Conservation (phyloP, 2,797 vertebrate species). For the Nyctalus aviator region DNA sequence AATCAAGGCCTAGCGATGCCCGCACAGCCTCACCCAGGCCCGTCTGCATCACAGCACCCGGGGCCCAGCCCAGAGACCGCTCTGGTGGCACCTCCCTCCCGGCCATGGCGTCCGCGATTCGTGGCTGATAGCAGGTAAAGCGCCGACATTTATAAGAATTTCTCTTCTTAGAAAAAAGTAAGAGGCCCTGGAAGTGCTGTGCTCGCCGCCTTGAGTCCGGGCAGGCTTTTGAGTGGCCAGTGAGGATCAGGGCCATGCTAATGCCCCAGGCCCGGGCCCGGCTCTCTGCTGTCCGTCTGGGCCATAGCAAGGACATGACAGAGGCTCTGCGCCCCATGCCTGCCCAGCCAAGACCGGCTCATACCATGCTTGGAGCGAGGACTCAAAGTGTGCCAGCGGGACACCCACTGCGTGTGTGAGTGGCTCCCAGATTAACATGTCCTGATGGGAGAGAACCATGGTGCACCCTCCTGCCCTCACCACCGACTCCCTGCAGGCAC, state of each 20-base stretch:
- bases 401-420: no score
- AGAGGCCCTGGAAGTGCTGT: not conserved
- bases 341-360: not conserved
- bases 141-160: not conserved
- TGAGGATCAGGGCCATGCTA: not conserved
- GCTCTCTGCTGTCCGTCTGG: not conserved
- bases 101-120: not conserved
- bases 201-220: not conserved
- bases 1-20: not conserved
- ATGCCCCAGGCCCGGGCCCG: not conserved
- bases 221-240: not conserved
- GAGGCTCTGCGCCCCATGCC: not conserved
- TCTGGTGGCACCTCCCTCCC: not conserved
- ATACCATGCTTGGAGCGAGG: not conserved
- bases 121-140: not conserved
- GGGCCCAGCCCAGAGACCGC: not conserved
- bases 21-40: not conserved
- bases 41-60: fast-evolving
- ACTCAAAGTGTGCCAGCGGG: not conserved
- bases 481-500: not conserved
- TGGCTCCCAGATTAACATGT: not conserved
- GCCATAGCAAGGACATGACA: not conserved
- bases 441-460: not conserved
- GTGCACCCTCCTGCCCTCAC: not conserved
- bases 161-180: not conserved